These are phyloP conservation scores for Phallusia fumigata DNA, from an alignment of 23 tunicate genomes.

Conservation along the genomic window DNA sequence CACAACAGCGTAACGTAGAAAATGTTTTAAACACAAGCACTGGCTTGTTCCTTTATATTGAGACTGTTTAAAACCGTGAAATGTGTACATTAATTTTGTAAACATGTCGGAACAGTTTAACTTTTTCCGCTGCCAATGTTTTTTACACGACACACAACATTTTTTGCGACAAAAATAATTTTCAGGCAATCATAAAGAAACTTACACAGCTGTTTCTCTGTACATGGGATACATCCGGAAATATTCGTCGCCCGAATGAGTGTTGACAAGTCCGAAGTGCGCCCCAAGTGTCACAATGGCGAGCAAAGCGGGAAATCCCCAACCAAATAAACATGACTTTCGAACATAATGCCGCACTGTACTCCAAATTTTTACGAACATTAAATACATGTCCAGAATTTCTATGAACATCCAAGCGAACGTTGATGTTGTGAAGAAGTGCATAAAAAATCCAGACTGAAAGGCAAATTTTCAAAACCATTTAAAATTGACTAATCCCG, in stretches of 20 bases:
- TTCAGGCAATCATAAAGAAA: not conserved
- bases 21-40: too few species aligned
- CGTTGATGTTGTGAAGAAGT: constrained; percentile 60
- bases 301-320: constrained; percentile 69
- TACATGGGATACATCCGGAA: constrained; percentile 59
- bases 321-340: constrained; percentile 57
- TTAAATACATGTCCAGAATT: constrained; percentile 82
- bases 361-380: constrained; percentile 82
- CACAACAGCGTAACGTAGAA: too few species aligned
- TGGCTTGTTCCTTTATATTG: too few species aligned
- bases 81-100: too few species aligned
- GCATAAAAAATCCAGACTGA: constrained; percentile 83
- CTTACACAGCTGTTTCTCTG: constrained; percentile 66
- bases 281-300: constrained; percentile 52
- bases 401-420: constrained; percentile 88
- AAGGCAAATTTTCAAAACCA: not conserved
- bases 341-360: constrained; percentile 28
- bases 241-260: constrained; percentile 13
- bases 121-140: too few species aligned
- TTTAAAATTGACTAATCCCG: too few species aligned
- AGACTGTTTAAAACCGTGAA: too few species aligned
- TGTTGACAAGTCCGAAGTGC: constrained; percentile 41
- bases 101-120: too few species aligned
- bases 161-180: not conserved
- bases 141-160: not conserved